These are phyloP conservation scores for Accipiter cooperii DNA, from an alignment of 2,113 vertebrate species.

Conservation along the genomic window DNA sequence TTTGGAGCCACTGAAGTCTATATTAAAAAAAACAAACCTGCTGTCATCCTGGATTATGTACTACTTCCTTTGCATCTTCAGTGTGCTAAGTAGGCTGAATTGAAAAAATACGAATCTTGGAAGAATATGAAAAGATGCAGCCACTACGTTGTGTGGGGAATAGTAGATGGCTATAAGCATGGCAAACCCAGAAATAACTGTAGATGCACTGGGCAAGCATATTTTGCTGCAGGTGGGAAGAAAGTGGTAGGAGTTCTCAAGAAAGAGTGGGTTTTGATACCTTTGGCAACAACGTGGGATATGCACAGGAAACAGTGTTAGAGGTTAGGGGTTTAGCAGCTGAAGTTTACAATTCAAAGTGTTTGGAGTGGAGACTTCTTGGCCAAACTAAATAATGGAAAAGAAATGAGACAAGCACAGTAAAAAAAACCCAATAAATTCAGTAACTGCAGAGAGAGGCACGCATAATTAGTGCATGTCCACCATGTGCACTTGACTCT, in stretches of 20 bases:
- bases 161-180: background rate
- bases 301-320: background rate
- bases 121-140: background rate
- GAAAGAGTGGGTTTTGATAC: background rate
- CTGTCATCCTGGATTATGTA: background rate
- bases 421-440: conserved; percentile 14
- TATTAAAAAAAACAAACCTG: background rate
- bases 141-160: background rate
- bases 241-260: background rate
- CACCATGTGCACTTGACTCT: background rate
- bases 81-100: background rate
- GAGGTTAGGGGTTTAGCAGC: background rate
- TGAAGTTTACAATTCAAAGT: background rate
- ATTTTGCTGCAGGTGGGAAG: background rate
- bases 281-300: background rate
- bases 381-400: background rate
- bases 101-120: background rate
- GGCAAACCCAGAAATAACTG: background rate
- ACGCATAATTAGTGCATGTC: background rate
- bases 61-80: background rate
- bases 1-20: background rate
- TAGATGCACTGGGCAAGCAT: background rate
- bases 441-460: background rate
- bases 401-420: background rate
- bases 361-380: background rate